Conservation (phyloP, 2,888 invertebrate species). For the Argynnis bischoffii region DNA sequence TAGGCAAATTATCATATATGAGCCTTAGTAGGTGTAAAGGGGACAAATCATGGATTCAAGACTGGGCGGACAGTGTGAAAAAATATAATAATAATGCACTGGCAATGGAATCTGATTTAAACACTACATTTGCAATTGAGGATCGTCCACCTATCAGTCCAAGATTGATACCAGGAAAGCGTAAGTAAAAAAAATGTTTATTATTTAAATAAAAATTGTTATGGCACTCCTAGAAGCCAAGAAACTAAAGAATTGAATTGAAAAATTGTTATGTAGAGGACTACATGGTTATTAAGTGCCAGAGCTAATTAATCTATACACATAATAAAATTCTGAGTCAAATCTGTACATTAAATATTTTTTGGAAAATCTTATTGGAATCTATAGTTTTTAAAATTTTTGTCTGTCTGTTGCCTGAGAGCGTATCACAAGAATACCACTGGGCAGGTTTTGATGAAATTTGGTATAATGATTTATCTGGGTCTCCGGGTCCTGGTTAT, state of each 20-base stretch:
- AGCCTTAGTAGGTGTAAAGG: slow-evolving; percentile 77
- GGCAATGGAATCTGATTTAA: slow-evolving; percentile 50
- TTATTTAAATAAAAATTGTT: slow-evolving; percentile 10
- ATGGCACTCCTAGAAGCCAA: not conserved
- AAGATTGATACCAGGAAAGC: slow-evolving; percentile 61
- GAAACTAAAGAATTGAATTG: too few species aligned
- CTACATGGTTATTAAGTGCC: not conserved
- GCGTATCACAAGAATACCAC: too few species aligned
- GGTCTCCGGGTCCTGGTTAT: too few species aligned
- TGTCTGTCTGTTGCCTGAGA: too few species aligned
- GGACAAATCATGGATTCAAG: slow-evolving; percentile 84
- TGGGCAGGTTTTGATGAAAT: too few species aligned
- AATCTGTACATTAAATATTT: too few species aligned
- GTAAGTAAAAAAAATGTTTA: slow-evolving; percentile 56
- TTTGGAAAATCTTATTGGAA: too few species aligned
- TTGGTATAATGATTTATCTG: too few species aligned
- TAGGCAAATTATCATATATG: slow-evolving; percentile 71
- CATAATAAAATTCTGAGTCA: too few species aligned
- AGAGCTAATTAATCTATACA: too few species aligned
- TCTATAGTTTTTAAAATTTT: too few species aligned
- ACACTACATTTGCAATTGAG: slow-evolving; percentile 52
- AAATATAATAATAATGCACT: slow-evolving; percentile 73
- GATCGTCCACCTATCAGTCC: slow-evolving; percentile 73
- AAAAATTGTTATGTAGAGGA: not conserved
- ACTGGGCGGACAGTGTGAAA: slow-evolving; percentile 85